Evolutionary conservation across 2,888 invertebrate species (phyloP).

Genomic region (Meiosimyza platycephala): DNA sequence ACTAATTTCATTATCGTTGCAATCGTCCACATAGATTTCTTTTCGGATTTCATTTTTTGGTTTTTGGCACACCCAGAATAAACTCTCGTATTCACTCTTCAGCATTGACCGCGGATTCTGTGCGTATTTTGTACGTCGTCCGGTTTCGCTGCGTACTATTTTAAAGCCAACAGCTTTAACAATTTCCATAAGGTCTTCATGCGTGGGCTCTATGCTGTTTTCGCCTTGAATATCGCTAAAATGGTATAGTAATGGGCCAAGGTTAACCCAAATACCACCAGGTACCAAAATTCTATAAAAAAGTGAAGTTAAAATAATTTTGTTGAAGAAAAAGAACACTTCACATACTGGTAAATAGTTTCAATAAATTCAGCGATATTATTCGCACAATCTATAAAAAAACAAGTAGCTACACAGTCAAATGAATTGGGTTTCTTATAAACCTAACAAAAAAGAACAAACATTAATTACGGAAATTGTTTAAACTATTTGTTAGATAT

Average conservation of each 20-base stretch:
- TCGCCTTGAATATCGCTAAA: constrained; percentile 89
- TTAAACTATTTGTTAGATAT: constrained; percentile 40
- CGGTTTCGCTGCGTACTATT: constrained; percentile 77
- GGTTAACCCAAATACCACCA: constrained; percentile 89
- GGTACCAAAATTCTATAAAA: constrained; percentile 80
- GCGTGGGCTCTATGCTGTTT: constrained; percentile 93
- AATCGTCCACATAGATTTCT: constrained; percentile 6
- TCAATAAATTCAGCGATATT: constrained; percentile 96
- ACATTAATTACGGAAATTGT: neutral
- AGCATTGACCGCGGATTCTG: constrained; percentile 94
- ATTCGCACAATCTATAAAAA: constrained; percentile 98
- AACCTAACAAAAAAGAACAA: constrained; percentile 47
- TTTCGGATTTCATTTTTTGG: constrained; percentile 62
- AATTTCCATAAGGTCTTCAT: constrained; percentile 82
- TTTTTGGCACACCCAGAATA: constrained; percentile 92
- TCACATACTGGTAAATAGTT: constrained; percentile 78
- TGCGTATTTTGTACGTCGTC: constrained; percentile 87
- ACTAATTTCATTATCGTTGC: constrained; percentile 5
- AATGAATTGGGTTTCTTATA: constrained; percentile 66
- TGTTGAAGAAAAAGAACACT: neutral
- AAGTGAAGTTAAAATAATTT: neutral
- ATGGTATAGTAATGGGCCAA: constrained; percentile 93
- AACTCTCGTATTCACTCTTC: constrained; percentile 90
- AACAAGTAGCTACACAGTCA: constrained; percentile 95
- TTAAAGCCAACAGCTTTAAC: constrained; percentile 86